Base-by-base conservation (phyloP, 1,140 invertebrate genomes). In the Dendrolimus punctatus region DNA sequence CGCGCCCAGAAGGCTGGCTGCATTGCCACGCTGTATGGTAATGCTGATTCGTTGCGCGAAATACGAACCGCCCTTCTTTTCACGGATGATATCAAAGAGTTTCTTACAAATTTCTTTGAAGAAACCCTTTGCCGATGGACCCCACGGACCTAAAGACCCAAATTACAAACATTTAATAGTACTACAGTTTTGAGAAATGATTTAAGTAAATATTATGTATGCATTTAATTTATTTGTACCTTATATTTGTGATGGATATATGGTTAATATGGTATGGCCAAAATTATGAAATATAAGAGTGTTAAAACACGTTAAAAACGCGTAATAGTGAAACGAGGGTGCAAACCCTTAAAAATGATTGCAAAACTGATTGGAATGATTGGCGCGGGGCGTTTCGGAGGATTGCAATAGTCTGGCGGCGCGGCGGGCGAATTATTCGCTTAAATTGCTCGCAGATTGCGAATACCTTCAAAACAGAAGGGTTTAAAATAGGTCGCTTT, bases 301-400 rank as follows among this genome's bases (percentile, higher is more conserved):
- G 43, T 52, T 53, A 55, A 45, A 55, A 46, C 43, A 40, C 56
- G 46, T 50, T 44, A 53, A 23, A 55, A 62, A 46, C 45, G 55
- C 6, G 39, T 44, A 44, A 51, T 36, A 8, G 9, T 23, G 23
- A 6, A 37, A 42, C 41, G 41, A 40, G 23, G 39, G 43, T 44
- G 50, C 8, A 45, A 38, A 38, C 8, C 41, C 53, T 50, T 53
- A 58, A 59, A 67, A 71, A 64, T 69, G 69, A 75, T 75, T 70
- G 69, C 58, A 75, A 75, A 72, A 64, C 63, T 70, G 69, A 72
- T 72, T 72, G 67, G 52, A 64, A 66, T 71, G 66, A 74, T 71
- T 67, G 72, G 60, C 62, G 55, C 55, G 58, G 55, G 23, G 51
- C 53, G 47, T 39, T 51, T 40, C 57, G 6, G 51, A 42, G 56